Conservation (phyloP, 2,888 invertebrate species). For the Brassicogethes aeneus region DNA sequence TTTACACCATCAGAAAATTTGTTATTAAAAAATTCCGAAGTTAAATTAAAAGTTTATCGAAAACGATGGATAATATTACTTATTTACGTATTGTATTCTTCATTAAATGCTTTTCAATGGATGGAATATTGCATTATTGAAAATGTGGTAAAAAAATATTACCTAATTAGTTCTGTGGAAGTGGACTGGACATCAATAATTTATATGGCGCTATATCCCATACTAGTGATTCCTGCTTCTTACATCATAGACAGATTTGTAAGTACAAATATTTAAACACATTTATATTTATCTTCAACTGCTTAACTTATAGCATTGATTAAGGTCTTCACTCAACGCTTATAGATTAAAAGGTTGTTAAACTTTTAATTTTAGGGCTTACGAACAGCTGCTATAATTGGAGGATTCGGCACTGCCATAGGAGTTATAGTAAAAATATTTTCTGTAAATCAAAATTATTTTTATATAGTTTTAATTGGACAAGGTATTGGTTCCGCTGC, state of each 20-base stretch:
- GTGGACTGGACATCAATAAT: slow-evolving; percentile 97
- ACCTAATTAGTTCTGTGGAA: slow-evolving; percentile 56
- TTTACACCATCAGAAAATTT: not conserved
- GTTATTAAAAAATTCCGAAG: no score
- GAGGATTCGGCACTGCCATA: slow-evolving; percentile 71
- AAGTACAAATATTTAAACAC: slow-evolving; percentile 35
- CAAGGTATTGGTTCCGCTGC: slow-evolving; percentile 78
- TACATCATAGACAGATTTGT: slow-evolving; percentile 90
- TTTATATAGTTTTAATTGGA: slow-evolving; percentile 77
- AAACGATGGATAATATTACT: slow-evolving; percentile 75
- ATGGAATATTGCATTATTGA: slow-evolving; percentile 90
- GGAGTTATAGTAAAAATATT: slow-evolving; percentile 88
- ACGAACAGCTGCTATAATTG: slow-evolving; percentile 67
- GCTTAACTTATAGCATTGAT: no score
- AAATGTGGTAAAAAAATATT: slow-evolving; percentile 70
- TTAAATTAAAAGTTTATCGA: slow-evolving; percentile 51
- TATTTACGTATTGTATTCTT: slow-evolving; percentile 79
- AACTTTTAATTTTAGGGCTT: slow-evolving; percentile 77
- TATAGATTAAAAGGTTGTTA: no score
- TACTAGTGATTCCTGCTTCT: slow-evolving; percentile 90
- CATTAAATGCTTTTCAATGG: slow-evolving; percentile 91
- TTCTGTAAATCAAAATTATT: slow-evolving; percentile 70
- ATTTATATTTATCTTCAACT: no score
- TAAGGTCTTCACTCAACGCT: no score
- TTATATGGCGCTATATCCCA: slow-evolving; percentile 92